Base-by-base conservation (phyloP, 1,140 invertebrate genomes). In the Drosophila rufa region DNA sequence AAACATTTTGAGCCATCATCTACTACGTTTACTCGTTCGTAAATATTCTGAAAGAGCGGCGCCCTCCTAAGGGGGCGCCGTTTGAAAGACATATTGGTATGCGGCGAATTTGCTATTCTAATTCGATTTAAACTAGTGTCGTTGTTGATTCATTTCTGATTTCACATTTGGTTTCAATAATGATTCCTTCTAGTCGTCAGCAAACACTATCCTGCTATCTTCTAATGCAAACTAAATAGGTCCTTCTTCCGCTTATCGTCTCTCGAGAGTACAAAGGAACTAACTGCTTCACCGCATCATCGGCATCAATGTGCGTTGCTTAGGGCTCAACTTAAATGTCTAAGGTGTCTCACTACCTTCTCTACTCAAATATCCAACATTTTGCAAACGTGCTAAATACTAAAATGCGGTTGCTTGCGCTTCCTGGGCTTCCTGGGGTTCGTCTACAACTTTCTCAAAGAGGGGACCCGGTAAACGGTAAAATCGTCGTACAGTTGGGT, bases 41-140 rank as follows among this genome's bases (percentile, higher is more conserved):
- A 40, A 62, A 59, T 47, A 69, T 50, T 60, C 12, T 56, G 59
- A 76, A 74, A 82, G 59, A 30, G 70, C 43, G 69, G 70, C 43
- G 69, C 75, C 46, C 66, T 43, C 50, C 36, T 14, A 56, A 14
- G 51, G 53, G 36, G 65, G 77, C 80, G 73, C 60, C 57, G 62
- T 68, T 89, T 89, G 78, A 90, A 90, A 79, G 58, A 90, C 66
- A 36, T 83, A 48, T 75, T 80, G 50, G 62, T 75, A 78, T 83
- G 57, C 48, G 61, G 66, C 67, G 79, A 77, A 48, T 70, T 69
- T 17, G 53, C 70, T 90, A 90, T 70, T 79, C 86, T 89, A 89
- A 81, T 89, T 85, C 53, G 70, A 76, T 76, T 79, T 85, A 82
- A 81, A 82, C 91, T 92, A 92, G 85, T 91, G 71, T 92, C 87